Percentiles rank a stretch among this genome's conserved stretches.
Conservation (phyloP, 2,797 vertebrate genomes). For the Kryptopterus vitreolus region DNA sequence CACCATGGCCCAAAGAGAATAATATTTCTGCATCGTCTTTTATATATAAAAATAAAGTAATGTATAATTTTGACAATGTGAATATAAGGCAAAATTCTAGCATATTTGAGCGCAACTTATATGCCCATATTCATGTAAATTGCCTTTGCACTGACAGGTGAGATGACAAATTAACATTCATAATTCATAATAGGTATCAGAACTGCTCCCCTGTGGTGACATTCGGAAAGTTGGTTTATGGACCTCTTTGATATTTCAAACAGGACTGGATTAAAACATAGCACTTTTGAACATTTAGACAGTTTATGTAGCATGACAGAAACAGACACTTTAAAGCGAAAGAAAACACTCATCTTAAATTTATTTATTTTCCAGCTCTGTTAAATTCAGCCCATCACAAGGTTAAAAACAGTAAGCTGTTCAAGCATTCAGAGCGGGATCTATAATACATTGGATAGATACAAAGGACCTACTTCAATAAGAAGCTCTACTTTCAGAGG, state of each 20-base stretch:
- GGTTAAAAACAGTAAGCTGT: conserved; percentile 44
- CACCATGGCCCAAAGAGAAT: background rate
- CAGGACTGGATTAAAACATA: conserved; percentile 68
- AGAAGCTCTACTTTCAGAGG: conserved; percentile 12
- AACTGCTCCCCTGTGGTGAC: conserved; percentile 67
- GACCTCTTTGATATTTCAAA: conserved; percentile 74
- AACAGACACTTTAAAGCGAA: conserved; percentile 67
- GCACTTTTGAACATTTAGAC: conserved; percentile 65
- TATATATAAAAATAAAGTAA: conserved; percentile 56
- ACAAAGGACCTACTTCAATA: conserved; percentile 30
- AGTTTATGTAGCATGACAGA: conserved; percentile 68
- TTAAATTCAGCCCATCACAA: conserved; percentile 58
- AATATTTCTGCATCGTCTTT: background rate
- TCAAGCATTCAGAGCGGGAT: conserved; percentile 38
- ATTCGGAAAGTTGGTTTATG: conserved; percentile 72
- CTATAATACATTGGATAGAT: conserved; percentile 36
- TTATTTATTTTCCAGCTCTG: conserved; percentile 55
- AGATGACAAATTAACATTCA: conserved; percentile 59
- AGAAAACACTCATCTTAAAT: conserved; percentile 63
- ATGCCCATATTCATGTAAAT: conserved; percentile 53
- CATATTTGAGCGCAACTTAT: conserved; percentile 51
- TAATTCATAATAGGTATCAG: conserved; percentile 68
- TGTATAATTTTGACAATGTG: conserved; percentile 67
- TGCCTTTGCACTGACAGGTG: conserved; percentile 53
- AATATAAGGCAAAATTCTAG: conserved; percentile 49